Evolutionary conservation across 2,888 invertebrate genomes (phyloP).

Genomic region (Chalcosyrphus nemorum): DNA sequence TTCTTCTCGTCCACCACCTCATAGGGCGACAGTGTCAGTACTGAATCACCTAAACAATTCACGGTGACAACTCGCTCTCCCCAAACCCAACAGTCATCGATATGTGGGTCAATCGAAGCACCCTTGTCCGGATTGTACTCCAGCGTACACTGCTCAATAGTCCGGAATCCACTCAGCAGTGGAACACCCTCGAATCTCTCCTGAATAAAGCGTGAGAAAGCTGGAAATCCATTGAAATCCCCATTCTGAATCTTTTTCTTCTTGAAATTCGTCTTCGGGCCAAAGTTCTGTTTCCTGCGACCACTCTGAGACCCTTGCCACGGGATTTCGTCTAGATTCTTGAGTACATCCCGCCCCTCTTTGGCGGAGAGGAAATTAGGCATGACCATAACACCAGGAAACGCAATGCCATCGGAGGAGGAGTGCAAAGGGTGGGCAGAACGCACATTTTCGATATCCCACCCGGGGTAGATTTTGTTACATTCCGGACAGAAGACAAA

Average conservation of each 20-base stretch:
- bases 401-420: constrained; percentile 75
- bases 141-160: constrained; percentile 97
- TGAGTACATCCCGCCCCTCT: constrained; percentile 87
- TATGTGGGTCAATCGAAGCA: constrained; percentile 98
- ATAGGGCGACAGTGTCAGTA: constrained; percentile 88
- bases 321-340: constrained; percentile 88
- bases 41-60: constrained; percentile 91
- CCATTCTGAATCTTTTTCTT: constrained; percentile 91
- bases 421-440: constrained; percentile 87
- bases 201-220: constrained; percentile 90
- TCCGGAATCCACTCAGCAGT: constrained; percentile 87
- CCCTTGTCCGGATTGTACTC: constrained; percentile 95
- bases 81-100: constrained; percentile 99
- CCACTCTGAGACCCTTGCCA: constrained; percentile 98
- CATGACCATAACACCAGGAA: constrained; percentile 87
- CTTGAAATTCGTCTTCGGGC: constrained; percentile 99
- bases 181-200: constrained; percentile 86
- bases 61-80: constrained; percentile 97
- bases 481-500: constrained; percentile 91
- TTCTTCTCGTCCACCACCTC: constrained; percentile 75
- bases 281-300: constrained; percentile 97
- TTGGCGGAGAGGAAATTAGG: constrained; percentile 87
- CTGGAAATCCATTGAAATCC: constrained; percentile 93
- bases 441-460: constrained; percentile 85
- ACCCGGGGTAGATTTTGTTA: constrained; percentile 89